Base-by-base conservation (phyloP, 2,888 invertebrate genomes). In the Hypena proboscidalis region DNA sequence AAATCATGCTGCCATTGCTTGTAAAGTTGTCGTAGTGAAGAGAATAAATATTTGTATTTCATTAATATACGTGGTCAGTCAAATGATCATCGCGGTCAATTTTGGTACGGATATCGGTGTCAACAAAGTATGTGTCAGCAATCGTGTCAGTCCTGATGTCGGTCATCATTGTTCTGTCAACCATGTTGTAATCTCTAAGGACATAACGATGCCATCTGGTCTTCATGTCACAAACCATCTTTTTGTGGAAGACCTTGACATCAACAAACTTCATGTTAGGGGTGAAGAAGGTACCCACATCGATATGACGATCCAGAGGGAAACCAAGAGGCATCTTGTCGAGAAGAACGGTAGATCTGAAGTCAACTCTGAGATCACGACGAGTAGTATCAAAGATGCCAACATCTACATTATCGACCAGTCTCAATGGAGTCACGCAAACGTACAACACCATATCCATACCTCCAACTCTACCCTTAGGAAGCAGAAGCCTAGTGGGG, bases 291-390 rank as follows among this genome's bases (percentile, higher is more conserved):
- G 85, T 87, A 32, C 81, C 81, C 29, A 92, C 85, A 29, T 93
- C 87, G 67, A 94, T 92, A 11, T 87, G 85, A 60, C 95, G 93
- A 74, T 96, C 95, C 73, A 96, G 92, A 50, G 96, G 96, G 91
- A 93, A 96, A 37, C 95, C 95, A 67, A 94, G 88, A 29, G 95
- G 92, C 75, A 92, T 92, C 56, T 89, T 91, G 75, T 95, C 95
- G 30, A 94, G 83, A 70, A 87, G 63, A 1, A 81, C 76, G 38
- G 83, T 85, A 9, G 76, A 81, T 50, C 89, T 83, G 71, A 72
- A 84, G 70, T 88, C 87, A 7, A 64, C 41, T 7, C 76, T 52
- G 25, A 86, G 62, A 50, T 92, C 90, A 49, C 85, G 92, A 56
- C 86, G 85, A 44, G 83, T 83, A 42, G 82, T 89, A 41, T 92